phyloP scores from a whole-genome alignment of 2,888 invertebrate genomes.

The Alloplasta piceator region DNA sequence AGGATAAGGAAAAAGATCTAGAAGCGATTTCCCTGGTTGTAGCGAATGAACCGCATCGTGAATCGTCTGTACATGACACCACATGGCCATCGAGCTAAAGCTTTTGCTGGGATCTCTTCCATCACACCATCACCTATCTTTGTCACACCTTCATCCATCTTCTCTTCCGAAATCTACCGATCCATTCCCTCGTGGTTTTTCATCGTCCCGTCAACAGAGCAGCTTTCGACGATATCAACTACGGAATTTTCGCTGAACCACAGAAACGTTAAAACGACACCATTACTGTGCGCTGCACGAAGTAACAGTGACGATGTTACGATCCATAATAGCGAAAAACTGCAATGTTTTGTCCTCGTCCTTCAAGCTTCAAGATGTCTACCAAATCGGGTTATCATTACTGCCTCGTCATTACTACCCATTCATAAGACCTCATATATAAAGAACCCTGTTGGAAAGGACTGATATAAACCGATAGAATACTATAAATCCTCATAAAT shows the following conservation, averaged over 20 bases:
- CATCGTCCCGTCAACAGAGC: conserved; percentile 20
- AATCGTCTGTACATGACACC: conserved; percentile 72
- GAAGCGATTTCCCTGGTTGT: conserved; percentile 42
- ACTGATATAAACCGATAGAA: too few species aligned
- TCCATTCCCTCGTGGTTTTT: conserved; percentile 4
- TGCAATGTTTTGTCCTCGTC: too few species aligned
- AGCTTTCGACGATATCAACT: conserved; percentile 54
- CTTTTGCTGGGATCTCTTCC: conserved; percentile 37
- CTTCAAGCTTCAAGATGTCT: too few species aligned
- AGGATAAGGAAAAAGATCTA: conserved; percentile 28
- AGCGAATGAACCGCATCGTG: conserved; percentile 59
- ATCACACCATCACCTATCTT: conserved; percentile 8
- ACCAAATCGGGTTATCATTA: too few species aligned
- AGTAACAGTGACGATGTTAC: too few species aligned
- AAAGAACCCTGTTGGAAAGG: too few species aligned
- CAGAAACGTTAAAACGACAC: conserved; percentile 50
- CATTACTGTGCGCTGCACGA: conserved; percentile 21
- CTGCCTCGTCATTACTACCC: too few species aligned
- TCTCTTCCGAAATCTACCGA: conserved; percentile 4
- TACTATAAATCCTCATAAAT: too few species aligned
- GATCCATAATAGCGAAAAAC: too few species aligned
- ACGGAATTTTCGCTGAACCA: conserved; percentile 62
- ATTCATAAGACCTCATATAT: too few species aligned
- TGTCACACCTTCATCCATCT: conserved; percentile 9
- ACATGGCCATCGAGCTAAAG: conserved; percentile 65